Evolutionary conservation across 2,113 vertebrate genomes (phyloP).

Genomic region (Leucosticte australis): DNA sequence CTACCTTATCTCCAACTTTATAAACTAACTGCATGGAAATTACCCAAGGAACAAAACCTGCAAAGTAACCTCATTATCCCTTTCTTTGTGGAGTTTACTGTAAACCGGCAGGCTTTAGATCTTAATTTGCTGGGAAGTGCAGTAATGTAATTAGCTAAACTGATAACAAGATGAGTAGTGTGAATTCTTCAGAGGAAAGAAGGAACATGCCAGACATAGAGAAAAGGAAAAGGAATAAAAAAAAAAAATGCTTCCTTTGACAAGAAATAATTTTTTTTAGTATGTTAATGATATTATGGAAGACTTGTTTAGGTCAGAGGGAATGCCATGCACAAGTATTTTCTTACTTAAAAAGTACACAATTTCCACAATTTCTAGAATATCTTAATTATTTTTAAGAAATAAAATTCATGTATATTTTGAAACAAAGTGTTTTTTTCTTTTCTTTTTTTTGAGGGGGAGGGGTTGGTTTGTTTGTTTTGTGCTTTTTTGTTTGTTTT

Average conservation of each 20-base stretch:
- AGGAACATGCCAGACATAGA: not conserved
- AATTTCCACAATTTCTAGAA: not conserved
- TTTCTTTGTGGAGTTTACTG: conserved; percentile 36
- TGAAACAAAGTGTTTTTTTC: not conserved
- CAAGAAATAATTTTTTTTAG: not conserved
- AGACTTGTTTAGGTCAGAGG: not conserved
- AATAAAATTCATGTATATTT: not conserved
- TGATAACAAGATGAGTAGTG: not conserved
- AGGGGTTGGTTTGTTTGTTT: too few relatives aligned
- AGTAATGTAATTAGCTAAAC: conserved; percentile 8
- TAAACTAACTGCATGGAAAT: not conserved
- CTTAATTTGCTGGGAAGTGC: conserved; percentile 41
- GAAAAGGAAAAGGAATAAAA: not conserved
- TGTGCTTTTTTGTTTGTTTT: not conserved
- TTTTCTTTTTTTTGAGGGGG: not conserved
- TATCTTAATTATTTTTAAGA: not conserved
- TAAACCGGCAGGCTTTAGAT: not conserved
- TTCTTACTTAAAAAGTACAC: not conserved
- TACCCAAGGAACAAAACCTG: not conserved
- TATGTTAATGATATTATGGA: not conserved
- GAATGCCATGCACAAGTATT: not conserved
- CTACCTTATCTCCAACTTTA: not conserved
- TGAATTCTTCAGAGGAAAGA: not conserved
- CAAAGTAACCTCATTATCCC: conserved; percentile 7
- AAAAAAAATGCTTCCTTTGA: not conserved